Evolutionary conservation across 1,140 invertebrate species (phyloP).

Genomic region (Trichoplusia ni): DNA sequence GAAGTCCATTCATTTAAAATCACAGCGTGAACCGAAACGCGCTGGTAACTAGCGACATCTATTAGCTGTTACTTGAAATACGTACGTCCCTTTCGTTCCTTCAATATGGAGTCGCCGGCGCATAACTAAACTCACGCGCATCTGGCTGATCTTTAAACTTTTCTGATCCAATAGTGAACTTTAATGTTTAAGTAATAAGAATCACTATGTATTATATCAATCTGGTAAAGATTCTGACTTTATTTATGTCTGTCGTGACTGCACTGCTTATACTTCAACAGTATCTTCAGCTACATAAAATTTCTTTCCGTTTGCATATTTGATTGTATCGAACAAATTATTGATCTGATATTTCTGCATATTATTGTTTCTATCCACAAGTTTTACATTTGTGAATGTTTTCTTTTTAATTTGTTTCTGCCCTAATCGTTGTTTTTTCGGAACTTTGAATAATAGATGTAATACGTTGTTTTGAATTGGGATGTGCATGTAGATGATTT

Average conservation of each 20-base stretch:
- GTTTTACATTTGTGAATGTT: no score
- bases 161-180: constrained; percentile 33
- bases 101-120: constrained; percentile 15
- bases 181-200: constrained; percentile 35
- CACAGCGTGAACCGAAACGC: constrained; percentile 7
- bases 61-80: constrained; percentile 20
- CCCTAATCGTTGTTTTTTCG: no score
- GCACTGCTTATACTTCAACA: constrained; percentile 55
- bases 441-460: no score
- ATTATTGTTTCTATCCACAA: not conserved
- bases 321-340: constrained; percentile 27
- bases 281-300: constrained; percentile 23
- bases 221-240: constrained; percentile 35
- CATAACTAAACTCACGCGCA: constrained; percentile 50
- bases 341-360: constrained; percentile 16
- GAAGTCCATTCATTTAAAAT: constrained; percentile 41
- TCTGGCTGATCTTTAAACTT: constrained; percentile 33
- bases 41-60: constrained; percentile 25
- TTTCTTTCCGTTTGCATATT: constrained; percentile 19
- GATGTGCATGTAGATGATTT: no score
- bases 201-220: constrained; percentile 11
- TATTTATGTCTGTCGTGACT: constrained; percentile 78
- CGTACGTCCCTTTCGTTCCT: constrained; percentile 16
- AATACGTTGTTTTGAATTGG: no score
- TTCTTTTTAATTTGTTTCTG: no score